Percentiles rank a stretch among this genome's conserved stretches.
Evolutionary conservation across 2,797 vertebrate species (phyloP).

Genomic region (Poecilia velifera): DNA sequence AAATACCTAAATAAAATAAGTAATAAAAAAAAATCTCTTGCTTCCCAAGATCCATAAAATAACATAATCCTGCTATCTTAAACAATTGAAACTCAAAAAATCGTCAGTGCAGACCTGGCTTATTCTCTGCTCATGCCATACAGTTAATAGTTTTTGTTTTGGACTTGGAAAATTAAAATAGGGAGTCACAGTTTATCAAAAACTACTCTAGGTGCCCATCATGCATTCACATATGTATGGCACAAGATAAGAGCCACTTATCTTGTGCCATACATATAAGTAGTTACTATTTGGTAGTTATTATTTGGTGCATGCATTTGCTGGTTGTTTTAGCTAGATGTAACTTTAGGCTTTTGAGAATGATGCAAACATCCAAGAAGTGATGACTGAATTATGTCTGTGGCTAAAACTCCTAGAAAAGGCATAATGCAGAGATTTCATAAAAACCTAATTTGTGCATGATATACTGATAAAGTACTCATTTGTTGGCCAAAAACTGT

Average conservation of each 20-base stretch:
- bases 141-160: not conserved
- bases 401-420: not conserved
- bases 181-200: not conserved
- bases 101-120: not conserved
- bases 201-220: not conserved
- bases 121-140: not conserved
- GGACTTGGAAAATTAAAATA: not conserved
- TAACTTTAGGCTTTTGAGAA: not conserved
- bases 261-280: no score
- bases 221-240: not conserved
- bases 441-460: not conserved
- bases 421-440: not conserved
- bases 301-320: not conserved
- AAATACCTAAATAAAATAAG: not conserved
- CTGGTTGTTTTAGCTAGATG: not conserved
- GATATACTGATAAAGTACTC: not conserved
- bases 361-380: not conserved
- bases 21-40: not conserved
- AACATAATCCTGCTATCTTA: not conserved
- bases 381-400: not conserved
- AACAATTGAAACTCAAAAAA: not conserved
- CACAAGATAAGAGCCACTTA: not conserved
- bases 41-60: not conserved
- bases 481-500: slow-evolving; percentile 3
- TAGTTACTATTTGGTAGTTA: no score